Percentiles rank a stretch among this genome's conserved stretches.
Conservation (phyloP, 2,888 invertebrate genomes). For the Mythimna vitellina region DNA sequence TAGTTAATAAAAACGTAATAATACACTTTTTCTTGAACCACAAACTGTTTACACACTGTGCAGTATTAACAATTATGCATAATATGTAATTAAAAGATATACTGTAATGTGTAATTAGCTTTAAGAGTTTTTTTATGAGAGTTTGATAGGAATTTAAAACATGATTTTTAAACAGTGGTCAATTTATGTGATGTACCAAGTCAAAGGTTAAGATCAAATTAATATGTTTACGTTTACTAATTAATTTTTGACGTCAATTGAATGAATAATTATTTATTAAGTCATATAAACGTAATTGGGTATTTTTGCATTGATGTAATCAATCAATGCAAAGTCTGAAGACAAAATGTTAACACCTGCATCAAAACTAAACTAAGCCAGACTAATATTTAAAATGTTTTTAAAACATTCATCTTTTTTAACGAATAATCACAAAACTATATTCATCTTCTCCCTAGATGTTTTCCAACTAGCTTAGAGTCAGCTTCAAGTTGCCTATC, state of each 20-base stretch:
- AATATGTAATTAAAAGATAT: constrained; percentile 24
- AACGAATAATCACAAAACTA: neutral
- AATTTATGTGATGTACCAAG: neutral
- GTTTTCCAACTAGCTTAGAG: too few species aligned
- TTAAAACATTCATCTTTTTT: neutral
- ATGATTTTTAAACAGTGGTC: constrained; percentile 1
- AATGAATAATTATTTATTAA: neutral
- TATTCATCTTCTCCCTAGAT: too few species aligned
- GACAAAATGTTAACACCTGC: neutral
- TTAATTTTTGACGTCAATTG: neutral
- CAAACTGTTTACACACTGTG: constrained; percentile 28
- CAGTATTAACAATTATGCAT: constrained; percentile 27
- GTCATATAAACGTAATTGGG: neutral
- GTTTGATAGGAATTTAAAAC: constrained; percentile 10
- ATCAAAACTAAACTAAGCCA: neutral
- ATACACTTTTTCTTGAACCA: constrained; percentile 35
- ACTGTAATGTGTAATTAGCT: constrained; percentile 36
- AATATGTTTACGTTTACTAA: neutral
- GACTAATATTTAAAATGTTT: neutral
- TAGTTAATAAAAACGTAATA: constrained; percentile 39
- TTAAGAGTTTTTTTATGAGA: constrained; percentile 35
- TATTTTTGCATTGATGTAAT: neutral
- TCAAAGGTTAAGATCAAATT: neutral
- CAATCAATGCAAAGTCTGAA: neutral
- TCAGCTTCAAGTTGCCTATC: too few species aligned